Evolutionary conservation across 37 sponge, comb jelly and placozoan species (phyloP), one percentile per base, ranked within the genome.

Genomic region (Mnemiopsis leidyi): DNA sequence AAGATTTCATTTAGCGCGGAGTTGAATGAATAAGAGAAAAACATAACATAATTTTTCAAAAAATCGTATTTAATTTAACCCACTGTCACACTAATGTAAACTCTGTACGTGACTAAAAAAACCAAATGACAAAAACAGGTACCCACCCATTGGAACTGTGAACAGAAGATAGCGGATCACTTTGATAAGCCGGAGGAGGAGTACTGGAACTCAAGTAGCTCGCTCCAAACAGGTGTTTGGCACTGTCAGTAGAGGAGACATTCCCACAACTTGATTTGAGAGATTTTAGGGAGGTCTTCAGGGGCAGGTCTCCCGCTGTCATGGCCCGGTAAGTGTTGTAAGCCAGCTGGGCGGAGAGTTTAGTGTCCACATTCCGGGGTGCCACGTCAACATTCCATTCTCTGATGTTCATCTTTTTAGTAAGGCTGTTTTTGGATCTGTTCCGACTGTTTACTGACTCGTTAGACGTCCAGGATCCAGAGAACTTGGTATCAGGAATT

Each of bases 201-300:
- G 73, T 69, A 69, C 73, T 69, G 1, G 73, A 69, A 20, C 73
- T 69, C 73, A 69, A 3, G n/a, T 69, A 25, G 2, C 73, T 25
- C 23, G 73, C 29, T 21, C 7, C 28, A 69, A 28, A 69, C 23
- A 25, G 73, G 73, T 21, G 73, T 69, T 69, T 69, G 28, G 24
- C n/a, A 20, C 73, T 69, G 73, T 25, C 29, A 16, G 24, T 25
- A 30, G 37, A 29, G 37, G 82, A 79, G 1, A 79, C 82, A 79
- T 79, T 79, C 29, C 82, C 82, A 79, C 82, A 79, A 23, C 82
- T 79, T 7, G 82, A 79, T 36, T 79, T 79, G 36, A 79, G 37
- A 21, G 73, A 69, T 13, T 48, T 48, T 5, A 13, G 5, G 61
- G 61, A 48, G 61, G 61, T 18, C 61, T 48, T 48, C 9, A 13